Conservation (phyloP, 2,113 vertebrate species). For the Bubalus kerabau region DNA sequence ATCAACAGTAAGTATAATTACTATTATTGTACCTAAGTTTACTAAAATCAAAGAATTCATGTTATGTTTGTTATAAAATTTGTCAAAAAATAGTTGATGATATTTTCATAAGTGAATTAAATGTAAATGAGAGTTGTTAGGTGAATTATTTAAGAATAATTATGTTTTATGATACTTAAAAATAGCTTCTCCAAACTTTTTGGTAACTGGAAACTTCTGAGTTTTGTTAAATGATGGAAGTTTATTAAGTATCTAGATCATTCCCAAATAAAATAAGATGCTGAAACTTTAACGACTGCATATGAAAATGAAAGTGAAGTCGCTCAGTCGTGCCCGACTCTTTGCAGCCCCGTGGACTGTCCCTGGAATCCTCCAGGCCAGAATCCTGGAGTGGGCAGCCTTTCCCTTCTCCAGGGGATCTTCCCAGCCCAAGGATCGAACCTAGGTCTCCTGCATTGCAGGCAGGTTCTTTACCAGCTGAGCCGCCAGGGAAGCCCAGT, state of each 20-base stretch:
- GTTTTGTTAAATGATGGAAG: not conserved
- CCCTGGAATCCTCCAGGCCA: not conserved
- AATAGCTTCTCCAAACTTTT: not conserved
- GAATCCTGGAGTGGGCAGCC: not conserved
- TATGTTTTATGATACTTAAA: not conserved
- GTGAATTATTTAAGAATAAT: not conserved
- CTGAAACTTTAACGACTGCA: not conserved
- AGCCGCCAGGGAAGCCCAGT: not conserved
- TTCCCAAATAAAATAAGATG: not conserved
- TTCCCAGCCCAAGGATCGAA: not conserved
- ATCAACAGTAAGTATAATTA: not conserved
- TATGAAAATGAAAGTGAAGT: not conserved
- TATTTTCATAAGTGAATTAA: not conserved
- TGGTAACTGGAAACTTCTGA: not conserved
- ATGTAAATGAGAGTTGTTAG: not conserved
- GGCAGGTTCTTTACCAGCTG: not conserved
- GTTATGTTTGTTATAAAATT: not conserved
- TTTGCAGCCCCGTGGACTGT: not conserved
- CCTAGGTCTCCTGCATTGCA: not conserved
- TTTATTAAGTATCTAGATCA: not conserved
- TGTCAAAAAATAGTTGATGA: not conserved
- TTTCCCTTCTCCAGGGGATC: not conserved
- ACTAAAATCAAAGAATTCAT: not conserved
- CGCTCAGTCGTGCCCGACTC: not conserved
- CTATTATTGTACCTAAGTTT: not conserved